Base-by-base conservation (phyloP, 2,113 vertebrate species). In the Crotophaga sulcirostris region DNA sequence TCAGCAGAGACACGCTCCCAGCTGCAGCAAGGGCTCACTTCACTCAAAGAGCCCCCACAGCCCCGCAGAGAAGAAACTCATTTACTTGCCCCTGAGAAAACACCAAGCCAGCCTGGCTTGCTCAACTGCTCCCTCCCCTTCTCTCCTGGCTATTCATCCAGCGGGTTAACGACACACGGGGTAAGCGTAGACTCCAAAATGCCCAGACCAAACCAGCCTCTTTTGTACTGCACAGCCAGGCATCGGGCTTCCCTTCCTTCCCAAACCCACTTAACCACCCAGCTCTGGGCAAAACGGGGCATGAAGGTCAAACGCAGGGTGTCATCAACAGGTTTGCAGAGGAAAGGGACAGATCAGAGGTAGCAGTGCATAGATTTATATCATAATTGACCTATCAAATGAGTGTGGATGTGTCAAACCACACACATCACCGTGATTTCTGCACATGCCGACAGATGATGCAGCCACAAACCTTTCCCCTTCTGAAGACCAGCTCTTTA, bases 1-100 rank as follows among this genome's bases (percentile, higher is more conserved):
- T 44, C 2, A 17, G n/a, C 1, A 0, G 9, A 40, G 55, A 74
- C 42, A 16, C 2, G 1, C 16, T 38, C 34, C 17, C 59, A 36
- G 58, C 73, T 23, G 45, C 63, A 17, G 15, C 12, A 0, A 59
- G n/a, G 42, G 23, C 12, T 21, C 7, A 16, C 60, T 47, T 40
- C 44, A 19, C 9, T 7, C 40, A 9, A 10, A 81, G 15, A 44
- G 31, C 23, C 29, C 29, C 33, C 38, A 56, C 9, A 76, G 49
- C 49, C 36, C 54, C 24, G 4, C 0, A 0, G 29, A 84, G 44
- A 86, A 42, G 26, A 80, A 84, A 52, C 62, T 54, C 75, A 40
- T n/a, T 29, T 8, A 23, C 73, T 42, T 7, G 45, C 8, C 66
- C 60, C 40, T 25, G 15, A 74, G 49, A 59, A 90, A 87, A 74